Evolutionary conservation across 1,140 invertebrate species (phyloP).

Genomic region (Pseudachorutes palmiensis): DNA sequence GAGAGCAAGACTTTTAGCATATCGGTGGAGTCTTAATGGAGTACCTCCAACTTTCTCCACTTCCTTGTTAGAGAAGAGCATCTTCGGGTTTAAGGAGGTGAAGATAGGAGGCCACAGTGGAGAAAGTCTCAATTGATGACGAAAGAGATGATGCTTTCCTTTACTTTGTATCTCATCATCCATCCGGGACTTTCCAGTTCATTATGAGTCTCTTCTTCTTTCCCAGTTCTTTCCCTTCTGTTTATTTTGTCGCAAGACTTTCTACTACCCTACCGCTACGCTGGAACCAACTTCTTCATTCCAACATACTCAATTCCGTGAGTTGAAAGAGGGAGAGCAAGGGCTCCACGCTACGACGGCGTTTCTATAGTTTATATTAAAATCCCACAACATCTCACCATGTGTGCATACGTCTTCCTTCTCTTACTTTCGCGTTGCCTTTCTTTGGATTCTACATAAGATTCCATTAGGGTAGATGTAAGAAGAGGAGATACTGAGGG

Average conservation of each 20-base stretch:
- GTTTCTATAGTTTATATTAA: not conserved
- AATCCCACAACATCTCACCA: not conserved
- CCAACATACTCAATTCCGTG: no score
- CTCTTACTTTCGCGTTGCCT: not conserved
- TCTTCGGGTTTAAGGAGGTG: no score
- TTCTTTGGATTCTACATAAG: not conserved
- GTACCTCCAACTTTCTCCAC: no score
- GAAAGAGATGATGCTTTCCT: no score
- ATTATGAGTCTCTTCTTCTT: not conserved
- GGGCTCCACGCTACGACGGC: no score
- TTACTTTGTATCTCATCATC: conserved; percentile 2
- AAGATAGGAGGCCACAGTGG: no score
- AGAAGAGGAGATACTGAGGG: not conserved
- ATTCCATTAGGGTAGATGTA: not conserved
- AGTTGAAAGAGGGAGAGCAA: not conserved
- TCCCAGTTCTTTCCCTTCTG: not conserved
- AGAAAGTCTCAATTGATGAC: not conserved
- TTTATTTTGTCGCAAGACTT: not conserved
- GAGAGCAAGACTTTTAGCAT: no score
- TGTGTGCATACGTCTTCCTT: no score
- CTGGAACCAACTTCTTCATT: no score
- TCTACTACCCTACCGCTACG: no score
- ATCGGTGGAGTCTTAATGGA: no score
- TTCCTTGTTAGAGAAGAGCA: no score
- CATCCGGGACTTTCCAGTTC: not conserved